Percentiles rank a stretch among this genome's conserved stretches.
Conservation (phyloP, 2,113 vertebrate species). For the Rhinogobius similis region DNA sequence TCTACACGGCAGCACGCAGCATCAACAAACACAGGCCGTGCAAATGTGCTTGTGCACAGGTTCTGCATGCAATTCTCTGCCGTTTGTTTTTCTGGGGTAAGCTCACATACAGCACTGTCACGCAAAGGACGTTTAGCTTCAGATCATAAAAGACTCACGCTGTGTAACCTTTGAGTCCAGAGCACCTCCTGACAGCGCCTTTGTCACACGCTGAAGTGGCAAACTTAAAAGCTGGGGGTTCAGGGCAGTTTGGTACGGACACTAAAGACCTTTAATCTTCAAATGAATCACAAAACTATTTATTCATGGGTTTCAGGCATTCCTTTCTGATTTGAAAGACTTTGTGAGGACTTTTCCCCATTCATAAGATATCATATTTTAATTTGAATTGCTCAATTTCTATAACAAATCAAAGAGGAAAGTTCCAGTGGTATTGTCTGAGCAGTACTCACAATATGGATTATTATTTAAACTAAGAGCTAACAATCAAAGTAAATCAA, state of each 20-base stretch:
- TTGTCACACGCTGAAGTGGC: conserved; percentile 19
- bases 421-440: too few relatives aligned
- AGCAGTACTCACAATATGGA: too few relatives aligned
- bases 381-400: too few relatives aligned
- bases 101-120: conserved; percentile 45
- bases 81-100: conserved; percentile 62
- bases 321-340: too few relatives aligned
- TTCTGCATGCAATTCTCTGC: conserved; percentile 35
- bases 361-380: too few relatives aligned
- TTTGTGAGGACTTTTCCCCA: too few relatives aligned
- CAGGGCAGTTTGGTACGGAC: not conserved
- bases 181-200: conserved; percentile 14
- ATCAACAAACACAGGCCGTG: conserved; percentile 56
- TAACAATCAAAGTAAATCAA: too few relatives aligned
- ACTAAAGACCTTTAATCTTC: not conserved
- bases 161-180: not conserved
- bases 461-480: too few relatives aligned
- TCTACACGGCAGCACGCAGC: conserved; percentile 43
- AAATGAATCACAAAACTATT: not conserved
- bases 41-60: conserved; percentile 3
- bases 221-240: not conserved
- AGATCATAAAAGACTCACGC: conserved; percentile 1
- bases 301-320: not conserved
- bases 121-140: conserved; percentile 27
- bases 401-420: too few relatives aligned